phyloP scores from a whole-genome alignment of 2,113 vertebrate species.

The Podocnemis expansa region DNA sequence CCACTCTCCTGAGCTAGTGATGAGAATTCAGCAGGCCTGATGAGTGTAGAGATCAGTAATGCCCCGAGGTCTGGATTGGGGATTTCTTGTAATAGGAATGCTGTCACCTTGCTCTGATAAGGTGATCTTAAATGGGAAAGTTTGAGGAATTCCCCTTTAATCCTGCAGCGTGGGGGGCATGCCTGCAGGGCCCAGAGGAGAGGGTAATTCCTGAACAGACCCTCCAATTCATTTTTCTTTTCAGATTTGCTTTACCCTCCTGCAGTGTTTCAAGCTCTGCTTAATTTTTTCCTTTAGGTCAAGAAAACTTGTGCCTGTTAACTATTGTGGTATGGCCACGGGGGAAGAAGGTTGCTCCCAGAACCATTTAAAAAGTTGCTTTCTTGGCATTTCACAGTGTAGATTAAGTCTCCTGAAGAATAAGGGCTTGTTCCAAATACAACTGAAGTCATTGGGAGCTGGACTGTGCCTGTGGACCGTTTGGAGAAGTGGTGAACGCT shows the following conservation, averaged over 20 bases:
- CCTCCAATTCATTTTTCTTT: not conserved
- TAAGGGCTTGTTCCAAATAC: not conserved
- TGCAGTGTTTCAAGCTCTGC: not conserved
- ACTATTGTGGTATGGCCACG: too few relatives aligned
- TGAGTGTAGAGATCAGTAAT: not conserved
- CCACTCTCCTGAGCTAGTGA: rapidly evolving
- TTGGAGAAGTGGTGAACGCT: too few relatives aligned
- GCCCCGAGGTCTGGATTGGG: not conserved
- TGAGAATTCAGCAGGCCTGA: too few relatives aligned
- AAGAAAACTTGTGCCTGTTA: not conserved
- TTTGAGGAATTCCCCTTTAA: not conserved
- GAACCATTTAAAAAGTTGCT: not conserved
- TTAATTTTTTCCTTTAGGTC: not conserved
- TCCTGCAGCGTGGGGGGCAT: too few relatives aligned
- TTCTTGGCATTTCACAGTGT: not conserved
- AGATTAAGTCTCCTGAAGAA: not conserved
- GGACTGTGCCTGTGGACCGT: rapidly evolving
- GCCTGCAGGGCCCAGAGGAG: not conserved
- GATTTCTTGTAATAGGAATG: not conserved
- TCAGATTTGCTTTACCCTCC: not conserved
- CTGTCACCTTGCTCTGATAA: not conserved
- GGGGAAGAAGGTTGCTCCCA: not conserved
- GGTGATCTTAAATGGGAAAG: not conserved
- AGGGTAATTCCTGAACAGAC: not conserved
- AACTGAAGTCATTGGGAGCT: not conserved